Evolutionary conservation across 2,888 invertebrate genomes (phyloP), one percentile per base, ranked within the genome.

Genomic region (Scaptomyza caliginosa): DNA sequence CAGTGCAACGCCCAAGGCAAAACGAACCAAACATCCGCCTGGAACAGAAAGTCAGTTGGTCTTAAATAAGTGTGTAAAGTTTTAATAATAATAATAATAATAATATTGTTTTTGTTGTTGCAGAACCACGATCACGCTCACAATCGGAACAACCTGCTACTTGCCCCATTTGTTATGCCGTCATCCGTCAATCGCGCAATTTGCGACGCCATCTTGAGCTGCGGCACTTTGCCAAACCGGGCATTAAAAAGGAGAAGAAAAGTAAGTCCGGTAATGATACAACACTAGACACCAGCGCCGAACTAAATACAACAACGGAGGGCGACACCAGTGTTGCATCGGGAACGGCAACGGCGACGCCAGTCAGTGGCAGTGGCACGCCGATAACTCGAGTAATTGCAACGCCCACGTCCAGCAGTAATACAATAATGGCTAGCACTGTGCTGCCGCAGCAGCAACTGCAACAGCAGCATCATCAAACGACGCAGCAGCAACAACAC

Each of bases 71-170:
- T 5, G 8, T 19, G 28, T 1, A 3, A 8, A n/a, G n/a, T 30
- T 11, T 30, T 19, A 10, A 11, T 10, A n/a, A 45, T 30, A 30
- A 26, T 17, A 17, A 3, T 1, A 8, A 28, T n/a, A 4, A 30
- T 30, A n/a, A n/a, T n/a, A n/a, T n/a, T n/a, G n/a, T n/a, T n/a
- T n/a, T n/a, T n/a, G 19, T 13, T 49, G 13, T 0, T 57, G 13
- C 39, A 92, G 91, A 92, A 71, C 92, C 92, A 24, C 92, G 93
- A 74, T 91, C 92, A 50, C 92, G 93, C 56, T 93, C 93, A 19
- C 93, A 93, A 73, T 93, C 93, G 10, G 93, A 93, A 84, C 93
- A 93, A 89, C 93, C 93, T 30, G 93, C 93, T 19, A 92, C 93
- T 43, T 93, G 93, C 89, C 93, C 93, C 23, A 91, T 93, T 26